Conservation (phyloP, 2,113 vertebrate genomes). For the Oreochromis niloticus region DNA sequence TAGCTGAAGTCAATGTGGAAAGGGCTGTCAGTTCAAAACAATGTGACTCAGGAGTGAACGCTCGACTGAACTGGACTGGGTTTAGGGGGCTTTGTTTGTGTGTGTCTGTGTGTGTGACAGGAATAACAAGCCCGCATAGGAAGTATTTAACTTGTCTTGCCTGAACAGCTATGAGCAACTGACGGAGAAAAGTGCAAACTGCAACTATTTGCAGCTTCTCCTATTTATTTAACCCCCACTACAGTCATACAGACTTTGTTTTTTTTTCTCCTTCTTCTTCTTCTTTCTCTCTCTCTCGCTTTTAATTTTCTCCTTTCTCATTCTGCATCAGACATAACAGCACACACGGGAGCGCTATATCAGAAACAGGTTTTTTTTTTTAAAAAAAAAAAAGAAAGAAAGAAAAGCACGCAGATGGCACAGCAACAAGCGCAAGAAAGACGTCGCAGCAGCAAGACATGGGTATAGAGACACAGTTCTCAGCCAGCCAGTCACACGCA, state of each 20-base stretch:
- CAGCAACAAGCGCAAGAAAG: neutral
- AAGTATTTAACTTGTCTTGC: slow-evolving; percentile 50
- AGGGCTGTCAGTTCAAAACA: slow-evolving; percentile 61
- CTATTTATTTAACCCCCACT: neutral
- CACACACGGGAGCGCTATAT: neutral
- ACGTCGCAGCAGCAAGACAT: slow-evolving; percentile 3
- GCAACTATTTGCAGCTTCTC: neutral
- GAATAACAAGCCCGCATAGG: slow-evolving; percentile 40
- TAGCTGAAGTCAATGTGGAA: slow-evolving; percentile 18
- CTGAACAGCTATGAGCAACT: neutral
- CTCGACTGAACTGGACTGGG: slow-evolving; percentile 44
- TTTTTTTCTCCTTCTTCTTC: neutral
- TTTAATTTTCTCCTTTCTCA: neutral
- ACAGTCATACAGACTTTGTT: neutral
- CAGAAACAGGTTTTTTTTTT: neutral
- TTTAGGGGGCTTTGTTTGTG: slow-evolving; percentile 36
- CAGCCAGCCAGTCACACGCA: neutral
- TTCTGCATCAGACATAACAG: neutral
- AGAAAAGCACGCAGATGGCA: neutral
- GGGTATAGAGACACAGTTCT: neutral
- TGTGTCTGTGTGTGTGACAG: slow-evolving; percentile 36
- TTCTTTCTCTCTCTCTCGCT: neutral
- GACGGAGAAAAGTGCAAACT: neutral
- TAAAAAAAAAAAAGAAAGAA: neutral
- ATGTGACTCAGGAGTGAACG: slow-evolving; percentile 49